Percentiles rank a stretch among this genome's conserved stretches.
Evolutionary conservation across 1,140 invertebrate genomes (phyloP).

Genomic region (Atta colombica): DNA sequence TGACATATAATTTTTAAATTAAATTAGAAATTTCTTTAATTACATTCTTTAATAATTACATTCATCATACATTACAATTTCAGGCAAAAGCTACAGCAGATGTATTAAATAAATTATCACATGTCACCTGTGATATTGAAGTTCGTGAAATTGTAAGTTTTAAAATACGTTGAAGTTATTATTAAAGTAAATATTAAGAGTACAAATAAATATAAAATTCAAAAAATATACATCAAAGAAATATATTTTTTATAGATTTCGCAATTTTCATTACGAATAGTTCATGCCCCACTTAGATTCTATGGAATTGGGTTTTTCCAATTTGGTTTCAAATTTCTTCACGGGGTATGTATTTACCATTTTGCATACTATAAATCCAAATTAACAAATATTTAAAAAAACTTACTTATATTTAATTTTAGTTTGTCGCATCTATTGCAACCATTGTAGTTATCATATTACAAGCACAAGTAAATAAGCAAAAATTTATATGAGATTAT

Average conservation of each 20-base stretch:
- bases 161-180: not conserved
- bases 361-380: too few relatives aligned
- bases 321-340: slow-evolving; percentile 34
- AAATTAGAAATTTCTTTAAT: not conserved
- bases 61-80: not conserved
- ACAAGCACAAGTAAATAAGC: not conserved
- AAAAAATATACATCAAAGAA: not conserved
- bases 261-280: slow-evolving; percentile 29
- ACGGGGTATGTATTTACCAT: not conserved
- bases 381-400: not conserved
- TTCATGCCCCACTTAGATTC: slow-evolving; percentile 24
- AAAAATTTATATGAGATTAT: not conserved
- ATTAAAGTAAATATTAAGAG: not conserved
- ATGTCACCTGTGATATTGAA: not conserved
- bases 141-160: slow-evolving; percentile 4
- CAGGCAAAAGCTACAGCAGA: slow-evolving; percentile 20
- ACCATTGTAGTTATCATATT: slow-evolving; percentile 13
- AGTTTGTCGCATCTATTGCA: not conserved
- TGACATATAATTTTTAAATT: not conserved
- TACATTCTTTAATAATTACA: not conserved
- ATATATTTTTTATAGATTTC: slow-evolving; percentile 1
- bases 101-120: slow-evolving; percentile 4
- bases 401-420: not conserved
- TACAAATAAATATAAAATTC: not conserved
- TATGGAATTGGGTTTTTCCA: slow-evolving; percentile 28